Base-by-base conservation (phyloP, 2,888 invertebrate species). In the Byasa hedistus region DNA sequence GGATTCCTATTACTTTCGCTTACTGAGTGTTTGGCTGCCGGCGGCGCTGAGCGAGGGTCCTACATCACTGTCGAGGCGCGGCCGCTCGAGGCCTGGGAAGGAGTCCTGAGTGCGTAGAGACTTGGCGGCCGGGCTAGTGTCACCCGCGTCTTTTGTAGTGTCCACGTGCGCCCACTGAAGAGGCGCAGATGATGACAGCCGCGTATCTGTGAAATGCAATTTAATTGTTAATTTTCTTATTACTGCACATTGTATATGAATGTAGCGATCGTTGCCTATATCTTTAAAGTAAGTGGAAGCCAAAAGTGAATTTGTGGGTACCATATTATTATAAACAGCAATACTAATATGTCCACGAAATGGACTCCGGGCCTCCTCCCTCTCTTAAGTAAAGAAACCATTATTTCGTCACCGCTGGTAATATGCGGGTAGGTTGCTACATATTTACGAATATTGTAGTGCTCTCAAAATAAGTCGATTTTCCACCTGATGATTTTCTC, bases 11-110 rank as follows among this genome's bases (percentile, higher is more conserved):
- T 52, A 22, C 21, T 21, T 5, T 3, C 22, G 52, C 73, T 71
- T 69, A 92, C 92, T 73, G 57, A 90, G 71, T 0, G 89, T 91
- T 73, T 91, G 89, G 69, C 91, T 92, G 69, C 89, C 90, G 56
- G 91, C 92, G 51, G 92, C 92, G 70, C 92, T 92, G 64, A 92
- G 85, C 58, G 86, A 84, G 1, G 91, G 85, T 0, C 92, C 92
- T 23, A 92, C 90, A 77, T 92, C 92, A 76, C 92, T 92, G 79
- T 92, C 91, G 56, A 92, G 82, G 1, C 92, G 81, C 57, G 82
- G 79, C 3, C 91, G 79, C 68, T 79, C 79, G 66, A 82, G 68
- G 71, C 72, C 81, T 54, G 74, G 71, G 76, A 84, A 86, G 12
- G 89, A 87, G 64, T 77, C 79, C 73, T 80, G 84, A 60, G 84